These are phyloP conservation scores for Tenodera sinensis DNA, from an alignment of 2,888 invertebrate genomes.

Conservation along the genomic window DNA sequence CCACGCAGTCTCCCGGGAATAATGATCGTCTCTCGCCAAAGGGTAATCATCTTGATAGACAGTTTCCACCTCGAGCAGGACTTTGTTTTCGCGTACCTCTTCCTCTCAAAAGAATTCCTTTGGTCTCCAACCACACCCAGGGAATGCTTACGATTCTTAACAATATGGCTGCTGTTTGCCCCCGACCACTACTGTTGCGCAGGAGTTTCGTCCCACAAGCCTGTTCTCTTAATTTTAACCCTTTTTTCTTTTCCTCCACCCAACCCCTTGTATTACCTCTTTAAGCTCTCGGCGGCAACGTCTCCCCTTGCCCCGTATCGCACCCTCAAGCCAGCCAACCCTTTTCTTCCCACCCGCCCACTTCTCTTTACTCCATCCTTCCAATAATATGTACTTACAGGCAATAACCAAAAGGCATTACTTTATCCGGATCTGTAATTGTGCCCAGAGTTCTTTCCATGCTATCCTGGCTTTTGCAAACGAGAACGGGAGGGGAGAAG, in stretches of 20 bases:
- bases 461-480: not conserved
- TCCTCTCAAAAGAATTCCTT: constrained; percentile 9
- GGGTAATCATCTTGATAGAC: not conserved
- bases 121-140: constrained; percentile 1
- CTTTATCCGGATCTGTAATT: constrained; percentile 20
- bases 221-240: constrained; percentile 18
- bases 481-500: not conserved
- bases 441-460: not conserved
- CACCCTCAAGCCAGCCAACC: constrained; percentile 1
- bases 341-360: not conserved
- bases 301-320: not conserved
- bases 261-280: constrained; percentile 18
- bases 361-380: constrained; percentile 17
- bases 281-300: constrained; percentile 13
- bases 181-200: not conserved
- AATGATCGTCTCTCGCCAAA: not conserved
- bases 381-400: constrained; percentile 28
- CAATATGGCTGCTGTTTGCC: constrained; percentile 10
- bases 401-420: constrained; percentile 24
- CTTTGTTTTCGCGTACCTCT: not conserved
- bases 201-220: not conserved
- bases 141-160: not conserved
- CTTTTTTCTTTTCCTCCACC: not conserved
- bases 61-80: not conserved
- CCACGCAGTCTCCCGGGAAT: not conserved